These are phyloP conservation scores for Lochmaea crataegi DNA, from an alignment of 2,888 invertebrate genomes.

Conservation along the genomic window DNA sequence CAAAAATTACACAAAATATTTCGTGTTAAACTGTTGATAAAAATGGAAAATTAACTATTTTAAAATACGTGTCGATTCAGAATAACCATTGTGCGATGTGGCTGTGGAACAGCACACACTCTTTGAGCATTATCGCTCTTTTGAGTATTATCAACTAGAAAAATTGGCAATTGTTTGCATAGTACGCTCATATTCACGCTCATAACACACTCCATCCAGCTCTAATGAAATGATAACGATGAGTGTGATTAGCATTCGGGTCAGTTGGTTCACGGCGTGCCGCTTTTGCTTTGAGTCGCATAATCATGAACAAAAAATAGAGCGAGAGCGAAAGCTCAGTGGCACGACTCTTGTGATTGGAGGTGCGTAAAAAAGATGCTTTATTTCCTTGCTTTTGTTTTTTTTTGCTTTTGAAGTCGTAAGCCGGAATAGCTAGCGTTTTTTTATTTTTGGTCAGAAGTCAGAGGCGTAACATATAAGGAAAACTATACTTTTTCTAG, in stretches of 20 bases:
- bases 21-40: too few species aligned
- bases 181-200: neutral
- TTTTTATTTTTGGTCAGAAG: conserved; percentile 23
- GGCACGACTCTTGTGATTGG: conserved; percentile 32
- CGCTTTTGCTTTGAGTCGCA: conserved; percentile 42
- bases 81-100: too few species aligned
- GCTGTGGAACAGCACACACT: neutral
- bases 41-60: too few species aligned
- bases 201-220: conserved; percentile 5
- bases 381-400: conserved; percentile 25
- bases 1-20: too few species aligned
- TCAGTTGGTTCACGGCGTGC: conserved; percentile 47
- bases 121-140: neutral
- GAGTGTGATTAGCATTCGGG: conserved; percentile 46
- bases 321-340: conserved; percentile 21
- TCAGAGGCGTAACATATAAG: conserved; percentile 4
- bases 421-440: conserved; percentile 25
- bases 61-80: neutral
- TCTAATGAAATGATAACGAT: conserved; percentile 42
- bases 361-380: conserved; percentile 37
- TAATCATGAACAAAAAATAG: conserved; percentile 41
- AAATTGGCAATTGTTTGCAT: neutral
- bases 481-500: too few species aligned
- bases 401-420: conserved; percentile 29
- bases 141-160: conserved; percentile 3